These are phyloP conservation scores for Eublepharis macularius DNA, from an alignment of 2,113 vertebrate genomes.

Conservation along the genomic window DNA sequence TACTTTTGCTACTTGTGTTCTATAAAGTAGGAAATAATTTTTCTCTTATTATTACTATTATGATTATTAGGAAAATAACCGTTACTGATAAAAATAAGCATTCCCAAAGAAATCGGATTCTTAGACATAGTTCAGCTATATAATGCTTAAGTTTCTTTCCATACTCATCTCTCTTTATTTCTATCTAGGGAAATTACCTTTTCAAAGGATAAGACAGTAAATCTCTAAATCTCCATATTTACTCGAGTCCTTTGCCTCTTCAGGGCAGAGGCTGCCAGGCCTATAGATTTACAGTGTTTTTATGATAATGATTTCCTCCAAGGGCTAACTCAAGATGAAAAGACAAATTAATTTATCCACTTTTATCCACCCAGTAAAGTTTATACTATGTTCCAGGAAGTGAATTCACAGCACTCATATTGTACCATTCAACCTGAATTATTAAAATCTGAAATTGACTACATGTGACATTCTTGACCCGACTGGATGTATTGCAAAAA, in stretches of 20 bases:
- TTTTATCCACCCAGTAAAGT: conserved; percentile 63
- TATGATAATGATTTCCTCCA: conserved; percentile 72
- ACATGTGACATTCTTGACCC: conserved; percentile 46
- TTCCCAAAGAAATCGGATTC: conserved; percentile 42
- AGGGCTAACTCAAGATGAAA: conserved; percentile 63
- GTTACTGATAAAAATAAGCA: background rate
- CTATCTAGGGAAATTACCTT: conserved; percentile 72
- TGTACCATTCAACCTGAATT: conserved; percentile 58
- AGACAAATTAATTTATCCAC: conserved; percentile 70
- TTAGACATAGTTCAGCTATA: conserved; percentile 63
- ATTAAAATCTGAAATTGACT: conserved; percentile 64
- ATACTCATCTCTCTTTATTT: conserved; percentile 57
- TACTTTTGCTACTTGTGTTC: background rate
- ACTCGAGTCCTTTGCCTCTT: conserved; percentile 68
- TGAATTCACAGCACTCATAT: conserved; percentile 38
- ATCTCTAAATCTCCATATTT: conserved; percentile 77
- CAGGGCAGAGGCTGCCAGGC: conserved; percentile 72
- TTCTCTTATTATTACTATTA: too few species aligned
- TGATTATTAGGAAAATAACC: background rate
- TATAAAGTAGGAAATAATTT: background rate
- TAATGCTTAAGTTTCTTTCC: conserved; percentile 53
- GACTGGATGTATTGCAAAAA: conserved; percentile 19
- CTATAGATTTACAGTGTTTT: conserved; percentile 71
- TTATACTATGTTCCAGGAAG: conserved; percentile 60
- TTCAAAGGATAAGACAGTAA: conserved; percentile 72